phyloP scores from a whole-genome alignment of 2,797 vertebrate species.

The Pseudochirops cupreus region DNA sequence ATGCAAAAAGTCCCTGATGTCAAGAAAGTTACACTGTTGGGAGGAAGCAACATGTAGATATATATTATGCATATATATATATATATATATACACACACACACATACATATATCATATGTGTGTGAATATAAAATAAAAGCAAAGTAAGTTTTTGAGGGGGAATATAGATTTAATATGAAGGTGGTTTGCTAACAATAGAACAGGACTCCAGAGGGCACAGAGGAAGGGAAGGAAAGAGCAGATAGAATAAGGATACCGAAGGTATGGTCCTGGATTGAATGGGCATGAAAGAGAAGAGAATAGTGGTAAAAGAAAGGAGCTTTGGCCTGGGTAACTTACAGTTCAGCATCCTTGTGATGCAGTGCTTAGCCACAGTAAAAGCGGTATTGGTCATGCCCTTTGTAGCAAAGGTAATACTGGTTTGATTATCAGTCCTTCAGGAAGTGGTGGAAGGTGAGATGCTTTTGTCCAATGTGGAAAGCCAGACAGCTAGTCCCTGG shows the following conservation, averaged over 20 bases:
- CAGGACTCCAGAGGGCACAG: not conserved
- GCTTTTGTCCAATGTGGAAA: not conserved
- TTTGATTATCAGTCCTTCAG: not conserved
- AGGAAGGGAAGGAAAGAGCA: not conserved
- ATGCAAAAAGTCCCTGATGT: not conserved
- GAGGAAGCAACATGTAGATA: not conserved
- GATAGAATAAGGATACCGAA: not conserved
- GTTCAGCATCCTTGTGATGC: not conserved
- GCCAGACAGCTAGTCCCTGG: not conserved
- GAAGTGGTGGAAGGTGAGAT: not conserved
- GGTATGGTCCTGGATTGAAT: not conserved
- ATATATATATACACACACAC: not conserved
- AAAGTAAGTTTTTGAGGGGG: not conserved
- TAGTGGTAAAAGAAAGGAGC: not conserved
- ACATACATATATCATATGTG: not conserved
- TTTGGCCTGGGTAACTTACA: not conserved
- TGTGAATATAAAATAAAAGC: not conserved
- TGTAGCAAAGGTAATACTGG: not conserved
- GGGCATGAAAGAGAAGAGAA: not conserved
- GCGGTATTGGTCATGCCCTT: not conserved
- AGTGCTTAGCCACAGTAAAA: not conserved
- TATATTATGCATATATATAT: not conserved
- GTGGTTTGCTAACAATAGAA: not conserved
- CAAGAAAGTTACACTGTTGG: not conserved
- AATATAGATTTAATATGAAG: not conserved